These are phyloP conservation scores for Tarsius wallacei DNA, from an alignment of 2,797 vertebrate species.

Conservation along the genomic window DNA sequence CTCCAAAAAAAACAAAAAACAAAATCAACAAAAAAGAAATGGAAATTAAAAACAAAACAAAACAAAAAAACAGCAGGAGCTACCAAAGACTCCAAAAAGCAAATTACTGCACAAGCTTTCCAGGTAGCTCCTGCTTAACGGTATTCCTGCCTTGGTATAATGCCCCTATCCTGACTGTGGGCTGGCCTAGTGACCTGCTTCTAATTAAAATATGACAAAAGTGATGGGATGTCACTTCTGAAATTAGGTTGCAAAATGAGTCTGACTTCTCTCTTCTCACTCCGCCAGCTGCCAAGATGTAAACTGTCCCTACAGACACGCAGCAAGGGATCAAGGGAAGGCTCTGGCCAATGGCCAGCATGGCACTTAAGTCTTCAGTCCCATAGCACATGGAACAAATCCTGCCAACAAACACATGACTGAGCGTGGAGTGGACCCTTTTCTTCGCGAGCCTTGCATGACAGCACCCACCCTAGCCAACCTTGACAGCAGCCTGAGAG, in stretches of 20 bases:
- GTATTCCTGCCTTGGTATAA: neutral
- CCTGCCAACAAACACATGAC: neutral
- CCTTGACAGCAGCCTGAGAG: neutral
- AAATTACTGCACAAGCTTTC: neutral
- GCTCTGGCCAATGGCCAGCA: neutral
- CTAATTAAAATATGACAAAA: conserved; percentile 8
- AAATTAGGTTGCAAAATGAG: neutral
- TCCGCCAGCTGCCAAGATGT: neutral
- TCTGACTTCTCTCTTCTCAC: neutral
- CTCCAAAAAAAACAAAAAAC: too few relatives aligned
- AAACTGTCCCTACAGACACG: neutral
- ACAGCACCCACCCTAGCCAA: neutral
- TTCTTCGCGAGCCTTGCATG: neutral
- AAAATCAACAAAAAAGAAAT: too few relatives aligned
- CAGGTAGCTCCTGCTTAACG: neutral
- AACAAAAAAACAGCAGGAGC: neutral
- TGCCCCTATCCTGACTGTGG: neutral
- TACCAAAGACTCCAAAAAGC: neutral
- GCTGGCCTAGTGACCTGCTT: neutral
- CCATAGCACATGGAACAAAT: neutral
- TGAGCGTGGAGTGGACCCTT: neutral
- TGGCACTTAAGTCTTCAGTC: neutral
- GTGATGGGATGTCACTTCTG: neutral
- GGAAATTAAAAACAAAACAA: too few relatives aligned
- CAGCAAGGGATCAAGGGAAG: neutral